phyloP scores from a whole-genome alignment of 2,113 vertebrate genomes.

The Stigmatopora argus region DNA sequence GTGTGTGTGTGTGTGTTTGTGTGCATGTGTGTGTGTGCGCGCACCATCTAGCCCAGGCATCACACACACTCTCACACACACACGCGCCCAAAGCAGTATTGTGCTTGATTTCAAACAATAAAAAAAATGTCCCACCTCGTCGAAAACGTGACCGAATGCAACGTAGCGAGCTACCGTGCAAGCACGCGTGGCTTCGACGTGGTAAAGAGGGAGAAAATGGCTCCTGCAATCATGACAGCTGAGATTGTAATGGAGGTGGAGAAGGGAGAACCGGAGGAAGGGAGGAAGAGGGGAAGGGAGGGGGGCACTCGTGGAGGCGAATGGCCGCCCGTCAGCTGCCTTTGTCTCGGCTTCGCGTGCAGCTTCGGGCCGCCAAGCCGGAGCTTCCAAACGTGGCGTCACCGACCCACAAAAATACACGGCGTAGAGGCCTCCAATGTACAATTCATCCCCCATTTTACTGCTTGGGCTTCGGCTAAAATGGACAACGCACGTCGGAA shows the following conservation, averaged over 20 bases:
- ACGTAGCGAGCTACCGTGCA: conserved; percentile 20
- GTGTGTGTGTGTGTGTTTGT: too few species aligned
- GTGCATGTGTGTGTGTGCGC: too few species aligned
- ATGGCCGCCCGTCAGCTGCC: conserved; percentile 66
- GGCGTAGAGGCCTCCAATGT: not conserved
- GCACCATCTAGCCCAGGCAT: not conserved
- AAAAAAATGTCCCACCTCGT: conserved; percentile 31
- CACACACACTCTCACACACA: not conserved
- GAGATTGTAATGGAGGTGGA: conserved; percentile 4
- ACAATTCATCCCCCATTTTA: not conserved
- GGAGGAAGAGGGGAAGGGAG: too few species aligned
- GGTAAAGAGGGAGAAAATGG: conserved; percentile 12
- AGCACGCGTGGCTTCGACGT: conserved; percentile 13
- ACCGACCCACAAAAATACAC: not conserved
- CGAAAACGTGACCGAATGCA: conserved; percentile 15
- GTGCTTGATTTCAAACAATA: conserved; percentile 49
- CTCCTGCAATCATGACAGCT: conserved; percentile 12
- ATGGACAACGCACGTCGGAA: not conserved
- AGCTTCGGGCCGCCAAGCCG: conserved; percentile 69
- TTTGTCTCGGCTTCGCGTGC: conserved; percentile 73
- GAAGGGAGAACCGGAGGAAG: too few species aligned
- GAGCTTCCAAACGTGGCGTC: conserved; percentile 15
- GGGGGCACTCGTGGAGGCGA: conserved; percentile 52
- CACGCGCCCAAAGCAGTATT: not conserved
- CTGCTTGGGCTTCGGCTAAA: not conserved